Conservation (phyloP, 2,113 vertebrate species). For the Pedetes capensis region DNA sequence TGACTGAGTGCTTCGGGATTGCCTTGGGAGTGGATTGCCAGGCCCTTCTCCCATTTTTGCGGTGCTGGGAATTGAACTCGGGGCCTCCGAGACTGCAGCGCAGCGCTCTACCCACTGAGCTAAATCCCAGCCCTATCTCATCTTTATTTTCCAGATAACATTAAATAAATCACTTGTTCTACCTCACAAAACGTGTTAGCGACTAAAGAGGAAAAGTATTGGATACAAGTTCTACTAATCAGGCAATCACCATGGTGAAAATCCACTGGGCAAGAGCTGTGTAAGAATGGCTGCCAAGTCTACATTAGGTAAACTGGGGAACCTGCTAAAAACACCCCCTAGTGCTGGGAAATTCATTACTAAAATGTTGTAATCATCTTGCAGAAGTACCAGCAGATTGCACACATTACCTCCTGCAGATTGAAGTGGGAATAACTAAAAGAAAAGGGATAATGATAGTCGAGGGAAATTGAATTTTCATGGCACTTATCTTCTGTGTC, state of each 20-base stretch:
- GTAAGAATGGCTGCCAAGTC: not conserved
- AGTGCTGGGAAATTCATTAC: constrained; percentile 61
- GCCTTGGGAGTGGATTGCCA: too few species aligned
- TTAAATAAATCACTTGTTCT: not conserved
- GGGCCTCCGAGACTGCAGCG: too few species aligned
- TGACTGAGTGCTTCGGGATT: too few species aligned
- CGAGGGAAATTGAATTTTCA: constrained; percentile 73
- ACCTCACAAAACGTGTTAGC: not conserved
- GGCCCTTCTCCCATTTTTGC: too few species aligned
- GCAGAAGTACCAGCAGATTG: constrained; percentile 76
- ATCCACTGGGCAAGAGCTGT: not conserved
- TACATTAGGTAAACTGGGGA: not conserved
- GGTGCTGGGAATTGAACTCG: too few species aligned
- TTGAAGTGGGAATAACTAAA: constrained; percentile 74
- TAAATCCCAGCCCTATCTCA: too few species aligned
- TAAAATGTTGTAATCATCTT: constrained; percentile 66
- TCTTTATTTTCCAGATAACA: constrained; percentile 23
- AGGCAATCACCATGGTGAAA: not conserved
- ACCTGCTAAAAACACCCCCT: constrained; percentile 28
- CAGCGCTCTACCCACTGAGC: too few species aligned
- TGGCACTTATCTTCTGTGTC: constrained; percentile 72
- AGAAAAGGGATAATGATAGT: constrained; percentile 72
- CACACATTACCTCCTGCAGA: constrained; percentile 64
- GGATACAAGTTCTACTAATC: not conserved
- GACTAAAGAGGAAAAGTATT: not conserved